Conservation (phyloP, 1,140 invertebrate species). For the Pentalonia nigronervosa region DNA sequence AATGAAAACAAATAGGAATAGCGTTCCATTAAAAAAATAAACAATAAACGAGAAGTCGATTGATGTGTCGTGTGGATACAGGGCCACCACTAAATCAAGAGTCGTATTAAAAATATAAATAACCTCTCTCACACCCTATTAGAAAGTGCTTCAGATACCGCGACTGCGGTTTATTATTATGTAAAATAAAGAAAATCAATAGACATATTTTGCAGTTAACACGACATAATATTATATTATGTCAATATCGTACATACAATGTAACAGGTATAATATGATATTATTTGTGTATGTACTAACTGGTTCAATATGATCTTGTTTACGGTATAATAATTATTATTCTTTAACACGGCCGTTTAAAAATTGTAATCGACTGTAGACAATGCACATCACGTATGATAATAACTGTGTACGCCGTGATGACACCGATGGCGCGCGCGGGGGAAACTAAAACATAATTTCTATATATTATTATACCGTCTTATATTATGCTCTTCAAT, state of each 20-base stretch:
- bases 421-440: background rate
- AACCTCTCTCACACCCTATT: too few relatives aligned
- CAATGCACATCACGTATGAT: conserved; percentile 38
- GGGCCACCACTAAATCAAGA: too few relatives aligned
- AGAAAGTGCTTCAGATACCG: background rate
- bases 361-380: background rate
- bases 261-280: background rate
- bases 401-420: background rate
- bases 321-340: background rate
- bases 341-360: conserved; percentile 23
- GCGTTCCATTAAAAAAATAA: too few relatives aligned
- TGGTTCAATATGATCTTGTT: background rate
- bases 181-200: background rate
- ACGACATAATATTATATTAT: background rate
- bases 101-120: too few relatives aligned
- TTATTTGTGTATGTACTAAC: background rate
- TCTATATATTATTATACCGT: background rate
- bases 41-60: too few relatives aligned
- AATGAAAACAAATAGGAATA: too few relatives aligned
- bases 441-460: background rate
- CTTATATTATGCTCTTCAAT: background rate
- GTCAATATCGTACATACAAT: background rate
- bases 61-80: too few relatives aligned
- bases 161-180: background rate
- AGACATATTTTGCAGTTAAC: background rate